phyloP scores from a whole-genome alignment of 2,888 invertebrate species.

The Apamea sordens region DNA sequence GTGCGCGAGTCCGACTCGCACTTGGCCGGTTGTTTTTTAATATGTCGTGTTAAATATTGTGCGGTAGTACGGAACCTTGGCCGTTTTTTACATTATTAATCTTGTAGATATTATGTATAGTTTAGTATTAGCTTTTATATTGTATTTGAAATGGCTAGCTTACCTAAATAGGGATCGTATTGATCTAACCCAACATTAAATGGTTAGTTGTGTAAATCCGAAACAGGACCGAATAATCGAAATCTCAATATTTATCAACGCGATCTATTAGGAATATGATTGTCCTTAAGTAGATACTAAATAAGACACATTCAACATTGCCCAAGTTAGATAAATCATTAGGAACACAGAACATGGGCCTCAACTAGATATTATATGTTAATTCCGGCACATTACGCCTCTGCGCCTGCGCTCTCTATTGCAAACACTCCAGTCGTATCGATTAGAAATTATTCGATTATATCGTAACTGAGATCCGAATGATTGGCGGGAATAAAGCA shows the following conservation, averaged over 20 bases:
- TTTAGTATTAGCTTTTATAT: neutral
- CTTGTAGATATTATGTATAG: neutral
- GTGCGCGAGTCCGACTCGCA: too few relatives aligned
- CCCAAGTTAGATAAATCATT: slow-evolving; percentile 41
- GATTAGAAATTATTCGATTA: slow-evolving; percentile 62
- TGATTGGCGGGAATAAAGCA: slow-evolving; percentile 18
- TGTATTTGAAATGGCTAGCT: neutral
- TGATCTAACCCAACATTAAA: neutral
- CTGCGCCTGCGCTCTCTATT: slow-evolving; percentile 39
- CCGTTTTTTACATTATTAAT: too few relatives aligned
- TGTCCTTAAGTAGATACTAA: neutral
- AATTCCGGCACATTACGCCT: slow-evolving; percentile 59
- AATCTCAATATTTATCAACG: slow-evolving; percentile 8
- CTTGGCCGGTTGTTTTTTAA: too few relatives aligned
- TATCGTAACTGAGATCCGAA: slow-evolving; percentile 46
- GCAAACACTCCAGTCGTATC: slow-evolving; percentile 42
- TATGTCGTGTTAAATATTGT: too few relatives aligned
- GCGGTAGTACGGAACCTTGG: too few relatives aligned
- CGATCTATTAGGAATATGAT: slow-evolving; percentile 38
- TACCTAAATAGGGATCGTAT: neutral
- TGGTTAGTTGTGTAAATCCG: neutral
- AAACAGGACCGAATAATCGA: neutral
- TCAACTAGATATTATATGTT: slow-evolving; percentile 34
- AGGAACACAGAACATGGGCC: neutral
- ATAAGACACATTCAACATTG: slow-evolving; percentile 8